These are phyloP conservation scores for Luffia ferchaultella DNA, from an alignment of 2,888 invertebrate species.

Conservation along the genomic window DNA sequence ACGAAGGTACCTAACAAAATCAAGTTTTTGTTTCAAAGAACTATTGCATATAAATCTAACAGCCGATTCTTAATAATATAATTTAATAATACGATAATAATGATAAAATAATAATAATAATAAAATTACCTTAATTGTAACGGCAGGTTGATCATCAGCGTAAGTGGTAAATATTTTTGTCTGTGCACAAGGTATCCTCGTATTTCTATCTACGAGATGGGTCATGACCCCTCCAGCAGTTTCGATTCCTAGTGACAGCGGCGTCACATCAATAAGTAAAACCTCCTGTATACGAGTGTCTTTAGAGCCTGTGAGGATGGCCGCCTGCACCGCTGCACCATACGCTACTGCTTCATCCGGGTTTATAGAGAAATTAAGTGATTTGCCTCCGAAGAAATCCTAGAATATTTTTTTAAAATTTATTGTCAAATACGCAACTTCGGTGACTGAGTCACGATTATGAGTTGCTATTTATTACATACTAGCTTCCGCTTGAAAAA, in stretches of 20 bases:
- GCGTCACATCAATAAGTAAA: constrained; percentile 82
- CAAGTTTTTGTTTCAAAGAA: no score
- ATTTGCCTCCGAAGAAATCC: constrained; percentile 83
- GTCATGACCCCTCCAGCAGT: constrained; percentile 88
- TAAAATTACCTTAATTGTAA: constrained; percentile 85
- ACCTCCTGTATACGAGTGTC: constrained; percentile 82
- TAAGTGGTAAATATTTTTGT: constrained; percentile 89
- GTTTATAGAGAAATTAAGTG: constrained; percentile 90
- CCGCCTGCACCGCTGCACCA: constrained; percentile 94
- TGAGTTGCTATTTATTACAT: no score
- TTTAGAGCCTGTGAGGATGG: constrained; percentile 78
- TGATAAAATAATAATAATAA: no score
- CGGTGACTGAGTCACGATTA: no score
- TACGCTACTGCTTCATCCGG: constrained; percentile 94
- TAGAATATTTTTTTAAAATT: constrained; percentile 32
- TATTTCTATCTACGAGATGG: constrained; percentile 83
- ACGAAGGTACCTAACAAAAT: no score
- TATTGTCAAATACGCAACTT: no score
- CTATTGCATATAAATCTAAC: no score
- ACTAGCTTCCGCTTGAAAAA: no score
- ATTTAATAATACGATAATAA: no score
- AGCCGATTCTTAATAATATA: no score
- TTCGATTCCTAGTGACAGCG: constrained; percentile 81
- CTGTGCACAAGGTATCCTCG: constrained; percentile 81
- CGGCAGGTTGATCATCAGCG: constrained; percentile 90